Conservation (phyloP, 2,113 vertebrate genomes). For the Zeus faber region DNA sequence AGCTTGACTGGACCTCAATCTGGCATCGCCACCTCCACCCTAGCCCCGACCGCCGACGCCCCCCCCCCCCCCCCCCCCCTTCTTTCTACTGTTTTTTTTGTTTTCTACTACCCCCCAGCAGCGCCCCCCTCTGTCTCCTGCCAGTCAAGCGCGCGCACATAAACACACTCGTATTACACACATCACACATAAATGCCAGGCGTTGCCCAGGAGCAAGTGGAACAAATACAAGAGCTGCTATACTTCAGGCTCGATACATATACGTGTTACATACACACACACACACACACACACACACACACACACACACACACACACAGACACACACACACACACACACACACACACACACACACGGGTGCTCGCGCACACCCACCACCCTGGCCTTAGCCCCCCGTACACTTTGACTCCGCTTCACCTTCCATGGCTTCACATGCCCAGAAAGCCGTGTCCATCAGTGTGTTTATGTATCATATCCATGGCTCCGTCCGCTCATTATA, state of each 20-base stretch:
- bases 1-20: slow-evolving; percentile 24
- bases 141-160: slow-evolving; percentile 50
- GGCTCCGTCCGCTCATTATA: slow-evolving; percentile 51
- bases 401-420: slow-evolving; percentile 43
- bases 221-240: slow-evolving; percentile 17
- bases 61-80: slow-evolving; percentile 10
- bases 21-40: not conserved
- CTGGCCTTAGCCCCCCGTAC: slow-evolving; percentile 18
- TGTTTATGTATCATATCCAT: slow-evolving; percentile 30
- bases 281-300: too few species aligned
- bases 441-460: slow-evolving; percentile 48
- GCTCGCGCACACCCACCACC: not conserved
- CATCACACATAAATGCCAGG: slow-evolving; percentile 54
- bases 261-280: too few species aligned
- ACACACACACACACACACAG: not conserved
- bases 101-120: slow-evolving; percentile 52
- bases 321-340: slow-evolving; percentile 14
- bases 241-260: slow-evolving; percentile 4
- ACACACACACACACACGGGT: slow-evolving; percentile 15
- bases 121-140: slow-evolving; percentile 52
- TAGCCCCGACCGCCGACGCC: slow-evolving; percentile 15
- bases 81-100: slow-evolving; percentile 41
- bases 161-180: slow-evolving; percentile 35
- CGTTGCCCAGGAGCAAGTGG: slow-evolving; percentile 46
- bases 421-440: slow-evolving; percentile 45